Conservation (phyloP, 2,888 invertebrate species). For the Hirtodrosophila trivittata region DNA sequence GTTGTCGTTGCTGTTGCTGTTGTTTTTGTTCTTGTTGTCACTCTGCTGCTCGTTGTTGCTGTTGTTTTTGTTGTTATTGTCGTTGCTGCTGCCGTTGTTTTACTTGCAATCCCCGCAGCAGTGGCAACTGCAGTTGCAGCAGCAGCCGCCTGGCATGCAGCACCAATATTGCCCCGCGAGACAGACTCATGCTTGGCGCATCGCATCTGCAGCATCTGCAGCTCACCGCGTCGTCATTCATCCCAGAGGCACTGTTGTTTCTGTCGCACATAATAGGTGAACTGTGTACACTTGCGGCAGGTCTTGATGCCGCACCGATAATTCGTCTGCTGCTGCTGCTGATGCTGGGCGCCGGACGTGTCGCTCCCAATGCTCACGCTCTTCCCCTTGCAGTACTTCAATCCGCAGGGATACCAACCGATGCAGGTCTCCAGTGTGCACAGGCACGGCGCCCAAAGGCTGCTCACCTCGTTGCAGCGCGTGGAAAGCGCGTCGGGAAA, state of each 20-base stretch:
- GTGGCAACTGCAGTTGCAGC: slow-evolving; percentile 17
- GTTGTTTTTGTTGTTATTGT: slow-evolving; percentile 30
- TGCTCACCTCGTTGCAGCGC: slow-evolving; percentile 88
- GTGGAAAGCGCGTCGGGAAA: slow-evolving; percentile 86
- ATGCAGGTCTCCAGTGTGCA: slow-evolving; percentile 95
- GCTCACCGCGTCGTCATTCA: slow-evolving; percentile 86
- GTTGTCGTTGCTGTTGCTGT: slow-evolving; percentile 56
- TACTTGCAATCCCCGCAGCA: slow-evolving; percentile 40
- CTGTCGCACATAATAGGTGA: slow-evolving; percentile 92
- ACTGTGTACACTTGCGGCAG: slow-evolving; percentile 94
- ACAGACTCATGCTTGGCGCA: slow-evolving; percentile 39
- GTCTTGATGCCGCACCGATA: slow-evolving; percentile 98
- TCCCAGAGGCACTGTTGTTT: slow-evolving; percentile 93
- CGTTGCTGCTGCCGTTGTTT: slow-evolving; percentile 35
- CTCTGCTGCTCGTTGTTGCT: slow-evolving; percentile 25
- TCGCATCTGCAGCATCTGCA: slow-evolving; percentile 76
- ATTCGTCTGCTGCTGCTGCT: slow-evolving; percentile 85
- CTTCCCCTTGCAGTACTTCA: slow-evolving; percentile 96
- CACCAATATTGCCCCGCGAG: slow-evolving; percentile 20
- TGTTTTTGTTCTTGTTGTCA: slow-evolving; percentile 24
- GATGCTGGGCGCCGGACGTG: slow-evolving; percentile 66
- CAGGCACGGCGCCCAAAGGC: slow-evolving; percentile 90
- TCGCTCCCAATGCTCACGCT: slow-evolving; percentile 84
- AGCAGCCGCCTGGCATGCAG: slow-evolving; percentile 23
- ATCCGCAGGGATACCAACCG: slow-evolving; percentile 97